phyloP scores from a whole-genome alignment of 2,888 invertebrate genomes.

The Ichneumon xanthorius region DNA sequence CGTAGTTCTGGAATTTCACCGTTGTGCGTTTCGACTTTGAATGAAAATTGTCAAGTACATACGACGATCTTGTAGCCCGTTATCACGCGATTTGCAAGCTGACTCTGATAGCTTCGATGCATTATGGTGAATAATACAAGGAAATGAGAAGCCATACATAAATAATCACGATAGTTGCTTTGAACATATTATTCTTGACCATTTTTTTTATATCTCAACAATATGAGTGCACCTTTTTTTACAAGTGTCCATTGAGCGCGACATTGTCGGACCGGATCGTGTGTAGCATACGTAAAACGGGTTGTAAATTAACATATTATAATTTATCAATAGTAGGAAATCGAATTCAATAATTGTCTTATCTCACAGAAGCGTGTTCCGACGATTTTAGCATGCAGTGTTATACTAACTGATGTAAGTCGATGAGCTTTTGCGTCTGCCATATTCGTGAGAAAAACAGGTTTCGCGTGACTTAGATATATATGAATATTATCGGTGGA shows the following conservation, averaged over 20 bases:
- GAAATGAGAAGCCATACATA: background rate
- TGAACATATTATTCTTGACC: constrained; percentile 1
- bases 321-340: constrained; percentile 32
- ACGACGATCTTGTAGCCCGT: background rate
- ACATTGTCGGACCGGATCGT: background rate
- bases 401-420: constrained; percentile 32
- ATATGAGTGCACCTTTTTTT: background rate
- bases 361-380: constrained; percentile 33
- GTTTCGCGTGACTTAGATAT: constrained; percentile 37
- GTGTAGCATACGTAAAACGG: constrained; percentile 5
- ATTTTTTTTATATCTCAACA: background rate
- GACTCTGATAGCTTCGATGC: constrained; percentile 3
- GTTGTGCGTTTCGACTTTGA: background rate
- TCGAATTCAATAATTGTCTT: constrained; percentile 11
- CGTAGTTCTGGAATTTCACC: background rate
- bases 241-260: background rate
- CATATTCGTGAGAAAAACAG: constrained; percentile 26
- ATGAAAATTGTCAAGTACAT: background rate
- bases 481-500: constrained; percentile 32
- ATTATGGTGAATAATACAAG: background rate
- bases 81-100: constrained; percentile 17
- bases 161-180: constrained; percentile 9
- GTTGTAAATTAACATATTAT: constrained; percentile 39
- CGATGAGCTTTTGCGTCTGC: constrained; percentile 52
- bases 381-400: background rate